Conservation (phyloP, 2,888 invertebrate species). For the Mylabris sibirica region DNA sequence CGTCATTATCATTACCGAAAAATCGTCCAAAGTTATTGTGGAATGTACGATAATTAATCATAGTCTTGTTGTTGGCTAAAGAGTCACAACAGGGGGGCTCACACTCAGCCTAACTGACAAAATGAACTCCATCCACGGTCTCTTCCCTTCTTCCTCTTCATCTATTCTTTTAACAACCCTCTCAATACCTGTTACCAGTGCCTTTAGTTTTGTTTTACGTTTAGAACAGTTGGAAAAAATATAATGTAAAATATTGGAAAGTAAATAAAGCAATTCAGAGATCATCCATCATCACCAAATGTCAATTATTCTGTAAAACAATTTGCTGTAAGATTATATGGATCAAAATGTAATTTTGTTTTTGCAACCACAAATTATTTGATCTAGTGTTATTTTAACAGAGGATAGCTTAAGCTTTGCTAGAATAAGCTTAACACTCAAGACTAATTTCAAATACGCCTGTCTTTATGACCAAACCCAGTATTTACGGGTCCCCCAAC, state of each 20-base stretch:
- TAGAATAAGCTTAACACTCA: too few species aligned
- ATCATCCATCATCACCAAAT: neutral
- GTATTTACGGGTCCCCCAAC: too few species aligned
- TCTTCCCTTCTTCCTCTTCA: neutral
- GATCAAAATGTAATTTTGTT: too few species aligned
- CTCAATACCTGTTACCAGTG: neutral
- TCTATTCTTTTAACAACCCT: neutral
- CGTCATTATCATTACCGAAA: constrained; percentile 4
- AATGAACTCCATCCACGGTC: neutral
- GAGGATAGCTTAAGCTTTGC: too few species aligned
- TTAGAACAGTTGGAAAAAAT: neutral
- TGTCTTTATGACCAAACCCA: too few species aligned
- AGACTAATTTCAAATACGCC: too few species aligned
- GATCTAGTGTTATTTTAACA: too few species aligned
- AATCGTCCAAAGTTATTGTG: constrained; percentile 37
- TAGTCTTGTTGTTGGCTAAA: constrained; percentile 53
- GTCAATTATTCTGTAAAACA: too few species aligned
- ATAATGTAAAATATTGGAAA: neutral
- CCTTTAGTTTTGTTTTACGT: neutral
- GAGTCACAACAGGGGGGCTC: constrained; percentile 40
- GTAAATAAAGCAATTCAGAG: neutral
- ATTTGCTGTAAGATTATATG: too few species aligned
- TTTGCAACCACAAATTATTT: too few species aligned
- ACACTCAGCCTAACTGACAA: constrained; percentile 16
- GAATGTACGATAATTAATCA: constrained; percentile 56